These are phyloP conservation scores for Todus mexicanus DNA, from an alignment of 2,797 vertebrate genomes.

Conservation along the genomic window DNA sequence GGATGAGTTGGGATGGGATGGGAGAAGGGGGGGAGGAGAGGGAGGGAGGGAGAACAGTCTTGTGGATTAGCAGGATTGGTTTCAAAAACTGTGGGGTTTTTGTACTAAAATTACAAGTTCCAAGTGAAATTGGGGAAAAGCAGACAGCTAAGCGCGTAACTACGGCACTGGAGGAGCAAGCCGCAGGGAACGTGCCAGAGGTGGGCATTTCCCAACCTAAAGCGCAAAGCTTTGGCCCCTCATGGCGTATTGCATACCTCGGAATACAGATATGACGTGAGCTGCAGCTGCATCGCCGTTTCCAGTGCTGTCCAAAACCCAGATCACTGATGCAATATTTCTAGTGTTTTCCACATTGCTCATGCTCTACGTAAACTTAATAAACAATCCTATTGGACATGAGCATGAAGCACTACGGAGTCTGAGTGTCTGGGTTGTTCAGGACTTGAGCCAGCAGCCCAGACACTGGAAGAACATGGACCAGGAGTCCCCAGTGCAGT, in stretches of 20 bases:
- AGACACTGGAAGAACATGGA: not conserved
- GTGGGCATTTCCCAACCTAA: not conserved
- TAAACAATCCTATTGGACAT: constrained; percentile 47
- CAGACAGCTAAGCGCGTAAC: not conserved
- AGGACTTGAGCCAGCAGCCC: not conserved
- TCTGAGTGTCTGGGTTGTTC: not conserved
- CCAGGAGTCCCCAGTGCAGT: not conserved
- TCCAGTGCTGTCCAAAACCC: constrained; percentile 18
- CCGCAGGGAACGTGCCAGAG: not conserved
- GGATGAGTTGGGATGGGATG: not conserved
- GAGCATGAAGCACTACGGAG: not conserved
- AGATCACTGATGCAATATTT: constrained; percentile 24
- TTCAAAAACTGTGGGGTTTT: constrained; percentile 19
- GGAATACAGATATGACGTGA: not conserved
- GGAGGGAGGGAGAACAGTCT: not conserved
- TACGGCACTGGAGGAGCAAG: not conserved
- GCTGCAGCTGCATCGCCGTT: not conserved
- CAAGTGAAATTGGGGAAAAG: not conserved
- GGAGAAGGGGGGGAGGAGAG: not conserved
- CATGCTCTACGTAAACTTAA: constrained; percentile 40
- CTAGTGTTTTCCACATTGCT: constrained; percentile 42
- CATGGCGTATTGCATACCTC: not conserved
- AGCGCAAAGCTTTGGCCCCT: not conserved
- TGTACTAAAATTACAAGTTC: not conserved
- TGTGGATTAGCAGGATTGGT: not conserved